These are phyloP conservation scores for Desmophyllum pertusum DNA, from an alignment of 92 coral and sea anemone species.

Conservation along the genomic window DNA sequence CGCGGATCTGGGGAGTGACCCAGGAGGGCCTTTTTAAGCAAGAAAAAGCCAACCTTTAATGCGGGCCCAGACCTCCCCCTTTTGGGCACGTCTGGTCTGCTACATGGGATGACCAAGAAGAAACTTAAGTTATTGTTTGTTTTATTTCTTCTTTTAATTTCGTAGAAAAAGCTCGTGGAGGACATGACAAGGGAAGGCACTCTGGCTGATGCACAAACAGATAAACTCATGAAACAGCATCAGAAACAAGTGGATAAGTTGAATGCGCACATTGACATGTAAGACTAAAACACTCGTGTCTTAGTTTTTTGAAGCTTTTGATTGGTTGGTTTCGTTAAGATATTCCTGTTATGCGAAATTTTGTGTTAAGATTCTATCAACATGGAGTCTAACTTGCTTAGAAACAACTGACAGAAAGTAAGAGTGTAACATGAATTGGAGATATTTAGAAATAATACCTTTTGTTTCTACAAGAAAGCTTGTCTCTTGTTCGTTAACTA, in stretches of 20 bases:
- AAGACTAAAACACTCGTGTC: slow-evolving; percentile 24
- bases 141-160: background rate
- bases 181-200: slow-evolving; percentile 95
- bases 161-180: slow-evolving; percentile 88
- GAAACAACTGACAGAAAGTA: background rate
- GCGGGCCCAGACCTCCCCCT: too few relatives aligned
- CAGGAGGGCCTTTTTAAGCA: too few relatives aligned
- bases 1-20: too few relatives aligned
- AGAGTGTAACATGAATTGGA: background rate
- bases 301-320: background rate
- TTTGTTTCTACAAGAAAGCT: background rate
- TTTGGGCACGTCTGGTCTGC: too few relatives aligned
- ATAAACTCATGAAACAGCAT: slow-evolving; percentile 86
- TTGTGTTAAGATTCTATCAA: background rate
- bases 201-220: slow-evolving; percentile 88
- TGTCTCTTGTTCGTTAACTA: background rate
- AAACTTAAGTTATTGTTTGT: too few relatives aligned
- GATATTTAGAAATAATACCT: background rate
- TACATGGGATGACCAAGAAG: too few relatives aligned
- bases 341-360: background rate
- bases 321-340: background rate
- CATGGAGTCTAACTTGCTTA: background rate
- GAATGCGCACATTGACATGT: slow-evolving; percentile 87
- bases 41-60: too few relatives aligned
- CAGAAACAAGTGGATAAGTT: slow-evolving; percentile 90